These are phyloP conservation scores for Hystrix brachyura DNA, from an alignment of 2,113 vertebrate species.

Conservation along the genomic window DNA sequence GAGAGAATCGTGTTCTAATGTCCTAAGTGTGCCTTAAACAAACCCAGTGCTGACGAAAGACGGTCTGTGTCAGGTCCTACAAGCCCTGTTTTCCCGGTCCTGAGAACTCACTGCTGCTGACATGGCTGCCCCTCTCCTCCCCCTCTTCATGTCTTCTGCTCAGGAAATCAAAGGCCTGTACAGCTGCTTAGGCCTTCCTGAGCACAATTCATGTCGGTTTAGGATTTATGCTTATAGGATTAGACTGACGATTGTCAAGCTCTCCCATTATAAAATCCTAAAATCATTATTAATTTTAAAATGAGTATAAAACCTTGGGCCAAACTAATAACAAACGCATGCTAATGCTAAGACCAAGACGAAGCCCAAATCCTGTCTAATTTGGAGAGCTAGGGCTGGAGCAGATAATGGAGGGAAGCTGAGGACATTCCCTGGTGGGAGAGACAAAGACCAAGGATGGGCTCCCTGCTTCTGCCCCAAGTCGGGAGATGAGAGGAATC, in stretches of 20 bases:
- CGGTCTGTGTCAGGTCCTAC: background rate
- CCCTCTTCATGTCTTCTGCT: background rate
- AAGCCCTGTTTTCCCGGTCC: background rate
- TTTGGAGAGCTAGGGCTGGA: constrained; percentile 61
- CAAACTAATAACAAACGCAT: constrained; percentile 75
- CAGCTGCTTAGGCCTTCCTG: constrained; percentile 26
- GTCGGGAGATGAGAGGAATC: background rate
- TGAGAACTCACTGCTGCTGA: background rate
- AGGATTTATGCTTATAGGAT: constrained; percentile 79
- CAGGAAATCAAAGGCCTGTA: constrained; percentile 67
- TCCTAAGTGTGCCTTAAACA: constrained; percentile 11
- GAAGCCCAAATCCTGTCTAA: constrained; percentile 75
- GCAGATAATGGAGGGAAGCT: background rate
- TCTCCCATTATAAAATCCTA: constrained; percentile 80
- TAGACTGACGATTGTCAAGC: constrained; percentile 77
- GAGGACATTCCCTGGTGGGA: background rate
- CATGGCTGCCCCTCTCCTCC: background rate
- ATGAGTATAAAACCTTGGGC: constrained; percentile 76
- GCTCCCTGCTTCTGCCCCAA: background rate
- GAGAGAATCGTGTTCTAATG: background rate
- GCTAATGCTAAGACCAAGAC: constrained; percentile 46
- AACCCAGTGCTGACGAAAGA: background rate
- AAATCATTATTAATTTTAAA: constrained; percentile 84
- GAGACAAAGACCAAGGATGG: background rate
- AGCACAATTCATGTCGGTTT: constrained; percentile 73